Evolutionary conservation across 2,888 invertebrate species (phyloP), one percentile per base, ranked within the genome.

Genomic region (Calameuta pallipes): DNA sequence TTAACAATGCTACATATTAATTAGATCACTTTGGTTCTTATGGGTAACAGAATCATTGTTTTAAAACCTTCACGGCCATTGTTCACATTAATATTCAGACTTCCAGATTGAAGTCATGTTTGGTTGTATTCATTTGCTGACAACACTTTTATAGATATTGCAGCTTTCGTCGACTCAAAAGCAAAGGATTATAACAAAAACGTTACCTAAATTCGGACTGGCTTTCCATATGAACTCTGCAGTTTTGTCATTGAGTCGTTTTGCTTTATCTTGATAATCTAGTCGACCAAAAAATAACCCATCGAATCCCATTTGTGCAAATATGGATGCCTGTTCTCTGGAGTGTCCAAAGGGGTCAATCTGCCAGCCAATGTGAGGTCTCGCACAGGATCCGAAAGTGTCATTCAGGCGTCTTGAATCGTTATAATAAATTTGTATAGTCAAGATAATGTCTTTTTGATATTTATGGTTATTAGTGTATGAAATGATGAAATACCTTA

Each of bases 271-370:
- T 88, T 96, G 95, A 90, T 96, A 97, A 91, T 98, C 98, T 35
- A 98, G 93, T 34, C 98, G 94, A 0, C 97, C 98, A 78, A 98
- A 94, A 87, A 98, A 96, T 82, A 97, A 91, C 0, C 97, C 98
- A 88, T 98, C 98, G 88, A 95, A 98, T 82, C 97, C 98, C 94
- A 98, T 95, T 90, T 95, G 95, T 0, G 96, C 94, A 56, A 96
- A 94, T 0, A 96, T 91, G 0, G 95, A 95, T 0, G 97, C 98
- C 93, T 96, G 96, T 92, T 98, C 98, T 4, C 96, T 92, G 0
- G 97, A 96, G 87, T 97, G 97, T 0, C 97, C 97, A 87, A 97
- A 97, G 0, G 97, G 97, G 89, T 97, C 97, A 68, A 96, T 95
- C 87, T 96, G 97, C 97, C 97, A 97, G 0, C 94, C 97, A 12